These are phyloP conservation scores for Mantis religiosa DNA, from an alignment of 2,888 invertebrate species.

Conservation along the genomic window DNA sequence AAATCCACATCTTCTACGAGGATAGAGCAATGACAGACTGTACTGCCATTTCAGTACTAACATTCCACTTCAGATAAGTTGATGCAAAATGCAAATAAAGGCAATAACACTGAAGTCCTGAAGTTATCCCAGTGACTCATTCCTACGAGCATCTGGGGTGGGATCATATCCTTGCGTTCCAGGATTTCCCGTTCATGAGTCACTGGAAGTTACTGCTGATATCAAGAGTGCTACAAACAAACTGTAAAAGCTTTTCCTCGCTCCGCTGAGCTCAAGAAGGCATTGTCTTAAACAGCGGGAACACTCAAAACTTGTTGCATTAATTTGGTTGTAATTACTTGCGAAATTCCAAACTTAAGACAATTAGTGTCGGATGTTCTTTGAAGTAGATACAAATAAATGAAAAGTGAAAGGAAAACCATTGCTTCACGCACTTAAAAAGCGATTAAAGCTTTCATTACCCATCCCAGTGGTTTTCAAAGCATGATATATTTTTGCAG, in stretches of 20 bases:
- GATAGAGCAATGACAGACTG: not conserved
- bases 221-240: not conserved
- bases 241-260: not conserved
- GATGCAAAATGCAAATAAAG: not conserved
- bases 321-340: not conserved
- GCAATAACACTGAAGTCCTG: not conserved
- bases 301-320: not conserved
- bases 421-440: no score
- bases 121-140: not conserved
- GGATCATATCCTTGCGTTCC: not conserved
- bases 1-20: not conserved
- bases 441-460: no score
- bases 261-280: not conserved
- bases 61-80: not conserved
- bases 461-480: no score
- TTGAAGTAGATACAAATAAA: no score
- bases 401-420: no score
- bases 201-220: not conserved
- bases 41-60: not conserved
- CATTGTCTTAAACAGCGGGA: not conserved
- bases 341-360: not conserved
- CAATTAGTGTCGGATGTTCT: not conserved
- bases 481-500: no score
- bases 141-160: not conserved
- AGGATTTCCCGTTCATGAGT: not conserved